These are phyloP conservation scores for Pollachius pollachius DNA, from an alignment of 2,113 vertebrate species.

Conservation along the genomic window DNA sequence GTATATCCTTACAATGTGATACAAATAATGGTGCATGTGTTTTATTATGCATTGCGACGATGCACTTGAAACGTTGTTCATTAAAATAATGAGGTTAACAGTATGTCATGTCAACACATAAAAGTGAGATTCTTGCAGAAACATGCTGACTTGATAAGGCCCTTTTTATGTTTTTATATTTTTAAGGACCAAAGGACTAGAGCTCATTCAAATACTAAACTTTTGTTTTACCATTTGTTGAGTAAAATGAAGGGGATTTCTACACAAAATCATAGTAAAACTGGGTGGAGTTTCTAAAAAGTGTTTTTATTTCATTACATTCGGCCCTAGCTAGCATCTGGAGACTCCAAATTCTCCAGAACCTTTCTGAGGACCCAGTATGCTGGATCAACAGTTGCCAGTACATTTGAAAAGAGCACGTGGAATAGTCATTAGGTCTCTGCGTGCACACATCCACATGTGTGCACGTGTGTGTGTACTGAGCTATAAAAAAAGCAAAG, in stretches of 20 bases:
- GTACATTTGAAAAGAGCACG: conserved; percentile 58
- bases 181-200: too few species aligned
- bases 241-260: background rate
- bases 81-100: too few species aligned
- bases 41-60: too few species aligned
- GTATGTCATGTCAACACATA: too few species aligned
- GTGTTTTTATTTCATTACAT: conserved; percentile 40
- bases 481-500: conserved; percentile 20
- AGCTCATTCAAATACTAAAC: too few species aligned
- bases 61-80: too few species aligned
- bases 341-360: conserved; percentile 46
- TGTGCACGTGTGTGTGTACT: conserved; percentile 10
- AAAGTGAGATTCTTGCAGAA: too few species aligned
- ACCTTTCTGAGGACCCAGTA: conserved; percentile 42
- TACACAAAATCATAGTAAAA: conserved; percentile 3
- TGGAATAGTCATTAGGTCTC: conserved; percentile 60
- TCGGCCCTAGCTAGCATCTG: conserved; percentile 34
- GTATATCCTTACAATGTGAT: too few species aligned
- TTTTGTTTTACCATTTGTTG: too few species aligned
- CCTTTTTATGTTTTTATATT: too few species aligned
- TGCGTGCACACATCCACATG: conserved; percentile 17
- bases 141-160: too few species aligned
- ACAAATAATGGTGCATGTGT: too few species aligned
- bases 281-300: conserved; percentile 32
- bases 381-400: conserved; percentile 35